Percentiles rank a stretch among this genome's conserved stretches.
These are phyloP conservation scores for Carlito syrichta DNA, from an alignment of 2,113 vertebrate species.

Conservation along the genomic window DNA sequence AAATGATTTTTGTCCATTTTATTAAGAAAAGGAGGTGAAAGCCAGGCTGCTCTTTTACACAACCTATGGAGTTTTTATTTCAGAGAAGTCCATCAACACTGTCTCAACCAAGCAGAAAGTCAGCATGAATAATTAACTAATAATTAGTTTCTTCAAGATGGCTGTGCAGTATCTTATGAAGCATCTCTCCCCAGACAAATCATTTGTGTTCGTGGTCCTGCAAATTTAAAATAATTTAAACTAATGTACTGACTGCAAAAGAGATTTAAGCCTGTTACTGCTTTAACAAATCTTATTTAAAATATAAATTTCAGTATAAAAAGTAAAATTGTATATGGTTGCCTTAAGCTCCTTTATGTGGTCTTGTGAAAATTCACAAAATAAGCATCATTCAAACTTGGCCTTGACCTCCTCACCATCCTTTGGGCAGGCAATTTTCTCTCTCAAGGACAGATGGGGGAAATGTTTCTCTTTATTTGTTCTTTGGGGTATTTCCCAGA, in stretches of 20 bases:
- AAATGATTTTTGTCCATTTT: background rate
- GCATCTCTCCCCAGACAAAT: background rate
- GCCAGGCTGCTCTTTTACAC: background rate
- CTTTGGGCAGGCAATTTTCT: background rate
- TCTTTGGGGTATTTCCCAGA: background rate
- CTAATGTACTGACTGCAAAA: background rate
- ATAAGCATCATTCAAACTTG: background rate
- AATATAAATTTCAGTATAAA: background rate
- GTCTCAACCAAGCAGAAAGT: background rate
- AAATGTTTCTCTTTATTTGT: background rate
- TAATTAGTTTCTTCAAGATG: background rate
- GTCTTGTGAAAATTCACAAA: background rate
- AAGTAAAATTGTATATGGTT: background rate
- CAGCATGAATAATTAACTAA: background rate
- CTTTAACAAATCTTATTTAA: background rate
- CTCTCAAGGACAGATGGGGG: background rate
- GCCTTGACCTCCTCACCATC: background rate
- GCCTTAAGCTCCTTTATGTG: background rate
- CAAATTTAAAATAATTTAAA: background rate
- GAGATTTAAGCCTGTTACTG: background rate
- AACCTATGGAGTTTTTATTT: background rate
- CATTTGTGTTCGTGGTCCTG: background rate
- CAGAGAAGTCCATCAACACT: background rate
- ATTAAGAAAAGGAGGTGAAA: background rate
- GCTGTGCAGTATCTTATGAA: background rate